A percentile compares a stretch with the other conserved stretches of the same genome.
Conservation (phyloP, 2,113 vertebrate genomes). For the Gymnorhina tibicen region DNA sequence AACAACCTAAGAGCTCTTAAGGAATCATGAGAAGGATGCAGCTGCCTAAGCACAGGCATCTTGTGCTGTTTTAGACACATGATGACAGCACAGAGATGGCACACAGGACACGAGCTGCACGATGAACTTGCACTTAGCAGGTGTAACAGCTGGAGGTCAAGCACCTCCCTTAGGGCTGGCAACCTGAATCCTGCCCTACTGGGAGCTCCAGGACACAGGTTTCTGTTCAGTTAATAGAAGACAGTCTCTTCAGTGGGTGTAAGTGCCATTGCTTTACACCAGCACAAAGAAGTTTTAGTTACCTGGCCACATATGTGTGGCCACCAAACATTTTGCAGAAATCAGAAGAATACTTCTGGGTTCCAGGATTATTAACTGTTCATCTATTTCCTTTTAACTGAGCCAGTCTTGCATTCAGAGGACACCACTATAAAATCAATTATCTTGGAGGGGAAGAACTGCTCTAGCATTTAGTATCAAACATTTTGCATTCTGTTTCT, state of each 20-base stretch:
- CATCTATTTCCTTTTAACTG: background rate
- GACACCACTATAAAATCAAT: background rate
- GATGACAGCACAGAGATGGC: background rate
- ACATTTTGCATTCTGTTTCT: background rate
- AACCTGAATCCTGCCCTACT: background rate
- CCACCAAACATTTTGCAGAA: background rate
- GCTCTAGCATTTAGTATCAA: background rate
- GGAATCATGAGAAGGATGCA: background rate
- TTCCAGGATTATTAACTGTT: background rate
- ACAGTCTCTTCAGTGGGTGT: background rate
- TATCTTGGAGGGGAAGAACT: background rate
- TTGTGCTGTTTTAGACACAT: background rate
- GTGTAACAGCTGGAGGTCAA: background rate
- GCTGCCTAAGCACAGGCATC: background rate
- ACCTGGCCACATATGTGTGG: background rate
- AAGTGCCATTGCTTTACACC: background rate
- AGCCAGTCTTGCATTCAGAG: background rate
- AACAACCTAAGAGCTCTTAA: background rate
- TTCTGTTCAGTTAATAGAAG: background rate
- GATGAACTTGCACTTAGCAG: background rate
- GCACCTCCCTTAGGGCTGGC: background rate
- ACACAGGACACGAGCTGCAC: background rate
- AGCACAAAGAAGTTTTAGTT: background rate
- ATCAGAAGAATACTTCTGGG: background rate
- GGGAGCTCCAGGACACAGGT: background rate